phyloP scores from a whole-genome alignment of 1,140 invertebrate species.

The Pseudomyrmex pallidus region DNA sequence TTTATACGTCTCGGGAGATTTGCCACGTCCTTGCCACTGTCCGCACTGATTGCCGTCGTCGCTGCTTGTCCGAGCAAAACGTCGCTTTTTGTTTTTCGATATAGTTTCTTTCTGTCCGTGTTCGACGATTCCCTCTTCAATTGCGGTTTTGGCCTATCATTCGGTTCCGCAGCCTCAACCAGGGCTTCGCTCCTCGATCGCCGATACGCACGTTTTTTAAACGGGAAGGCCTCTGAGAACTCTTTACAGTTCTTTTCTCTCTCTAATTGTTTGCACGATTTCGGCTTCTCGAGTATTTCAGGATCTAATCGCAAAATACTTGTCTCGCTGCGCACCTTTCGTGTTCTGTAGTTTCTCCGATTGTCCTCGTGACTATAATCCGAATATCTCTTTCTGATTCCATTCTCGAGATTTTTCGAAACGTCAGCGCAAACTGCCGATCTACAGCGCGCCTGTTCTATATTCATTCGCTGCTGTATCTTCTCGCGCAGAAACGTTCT shows the following conservation, averaged over 20 bases:
- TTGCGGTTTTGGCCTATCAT: conserved; percentile 18
- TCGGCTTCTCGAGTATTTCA: conserved; percentile 52
- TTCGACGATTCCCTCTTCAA: conserved; percentile 52
- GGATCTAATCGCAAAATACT: conserved; percentile 69
- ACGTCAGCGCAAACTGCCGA: not conserved
- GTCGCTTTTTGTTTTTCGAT: conserved; percentile 81
- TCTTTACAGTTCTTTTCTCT: conserved; percentile 34
- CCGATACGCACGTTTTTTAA: conserved; percentile 35
- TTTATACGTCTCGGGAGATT: conserved; percentile 68
- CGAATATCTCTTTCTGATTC: conserved; percentile 69
- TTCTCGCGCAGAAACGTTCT: conserved; percentile 73
- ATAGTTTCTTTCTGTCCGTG: conserved; percentile 72
- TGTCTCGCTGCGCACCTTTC: conserved; percentile 79
- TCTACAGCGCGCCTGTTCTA: conserved; percentile 67
- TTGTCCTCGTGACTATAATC: conserved; percentile 50
- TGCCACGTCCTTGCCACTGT: conserved; percentile 66
- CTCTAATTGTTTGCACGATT: not conserved
- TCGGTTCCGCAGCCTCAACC: conserved; percentile 27
- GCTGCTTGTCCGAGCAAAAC: conserved; percentile 68
- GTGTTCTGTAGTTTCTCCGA: conserved; percentile 68
- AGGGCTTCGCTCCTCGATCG: conserved; percentile 66
- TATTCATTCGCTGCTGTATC: conserved; percentile 70
- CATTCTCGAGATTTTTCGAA: conserved; percentile 13
- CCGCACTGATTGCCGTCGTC: conserved; percentile 31
- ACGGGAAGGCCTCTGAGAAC: conserved; percentile 10